Evolutionary conservation across 2,113 vertebrate species (phyloP), one percentile per base, ranked within the genome.

Genomic region (Sinocyclocheilus anshuiensis): DNA sequence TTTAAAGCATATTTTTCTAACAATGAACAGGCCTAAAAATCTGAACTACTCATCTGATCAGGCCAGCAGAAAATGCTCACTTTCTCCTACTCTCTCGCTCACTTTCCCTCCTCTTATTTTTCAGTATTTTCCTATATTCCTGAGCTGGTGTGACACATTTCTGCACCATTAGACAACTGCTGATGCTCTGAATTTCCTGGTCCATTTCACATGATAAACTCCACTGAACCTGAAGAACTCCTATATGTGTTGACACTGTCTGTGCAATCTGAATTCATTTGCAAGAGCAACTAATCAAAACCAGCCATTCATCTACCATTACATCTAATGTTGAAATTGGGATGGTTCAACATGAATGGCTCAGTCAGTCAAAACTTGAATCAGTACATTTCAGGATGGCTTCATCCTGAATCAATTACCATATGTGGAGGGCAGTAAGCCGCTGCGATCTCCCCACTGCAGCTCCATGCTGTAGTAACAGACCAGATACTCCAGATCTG

Each of bases 401-500:
- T 26, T 63, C 20, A 45, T 61, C 24, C 15, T n/a, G 20, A n/a
- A 65, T 39, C 55, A 7, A 29, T 86, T 65, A 95, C 95, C 90
- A 86, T 77, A 81, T 33, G 86, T 86, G 11, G 88, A 16, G 87
- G 96, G 95, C 93, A 99, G 91, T 75, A 99, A 95, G 79, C 96
- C 97, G 10, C 90, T 90, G 71, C 86, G 94, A 90, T 95, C 88
- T 88, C 92, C 92, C 98, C 98, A 99, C 92, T 97, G 93, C 89
- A 99, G 96, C 92, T 99, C 97, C 89, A 98, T 98, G 93, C 97
- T 97, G 94, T 99, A 99, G 95, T 97, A 99, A 94, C 98, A 99
- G 94, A 98, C 95, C 94, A 99, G 97, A 93, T 98, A 99, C 94
- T 99, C 98, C 95, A 99, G 93, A 92, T 99, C 98, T 96, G 98